A percentile compares a stretch with the other conserved stretches of the same genome.
These are phyloP conservation scores for Argya squamiceps DNA, from an alignment of 2,797 vertebrate species.

Conservation along the genomic window DNA sequence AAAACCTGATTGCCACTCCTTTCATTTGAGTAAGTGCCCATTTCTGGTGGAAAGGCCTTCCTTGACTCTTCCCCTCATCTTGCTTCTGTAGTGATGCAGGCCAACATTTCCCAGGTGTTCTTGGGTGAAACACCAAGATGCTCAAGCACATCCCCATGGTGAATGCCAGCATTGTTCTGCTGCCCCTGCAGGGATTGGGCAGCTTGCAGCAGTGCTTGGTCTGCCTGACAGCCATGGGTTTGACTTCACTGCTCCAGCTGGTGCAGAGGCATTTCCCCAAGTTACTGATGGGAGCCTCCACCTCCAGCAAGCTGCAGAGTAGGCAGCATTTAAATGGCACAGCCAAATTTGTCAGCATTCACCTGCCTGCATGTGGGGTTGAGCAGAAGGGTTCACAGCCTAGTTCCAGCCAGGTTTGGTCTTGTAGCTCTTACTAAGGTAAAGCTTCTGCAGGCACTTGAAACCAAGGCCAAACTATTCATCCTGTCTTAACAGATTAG, in stretches of 20 bases:
- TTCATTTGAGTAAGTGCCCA: background rate
- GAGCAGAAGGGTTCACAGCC: background rate
- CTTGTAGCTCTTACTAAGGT: background rate
- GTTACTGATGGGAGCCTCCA: background rate
- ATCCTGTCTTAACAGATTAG: background rate
- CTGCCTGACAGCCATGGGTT: background rate
- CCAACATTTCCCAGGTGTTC: background rate
- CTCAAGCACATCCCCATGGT: accelerated
- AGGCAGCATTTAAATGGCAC: accelerated
- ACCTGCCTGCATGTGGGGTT: background rate
- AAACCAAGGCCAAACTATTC: background rate
- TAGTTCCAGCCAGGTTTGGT: background rate
- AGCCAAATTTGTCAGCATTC: background rate
- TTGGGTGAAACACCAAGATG: background rate
- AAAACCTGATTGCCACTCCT: background rate
- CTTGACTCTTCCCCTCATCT: background rate
- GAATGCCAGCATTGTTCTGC: accelerated
- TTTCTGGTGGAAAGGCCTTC: background rate
- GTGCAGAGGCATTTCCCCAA: background rate
- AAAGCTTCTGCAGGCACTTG: background rate
- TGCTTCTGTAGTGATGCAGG: background rate
- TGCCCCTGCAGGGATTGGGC: background rate
- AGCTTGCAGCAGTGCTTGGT: background rate
- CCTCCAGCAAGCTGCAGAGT: background rate
- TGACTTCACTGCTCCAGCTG: background rate